phyloP scores from a whole-genome alignment of 2,113 vertebrate genomes.

The Bubalus kerabau region DNA sequence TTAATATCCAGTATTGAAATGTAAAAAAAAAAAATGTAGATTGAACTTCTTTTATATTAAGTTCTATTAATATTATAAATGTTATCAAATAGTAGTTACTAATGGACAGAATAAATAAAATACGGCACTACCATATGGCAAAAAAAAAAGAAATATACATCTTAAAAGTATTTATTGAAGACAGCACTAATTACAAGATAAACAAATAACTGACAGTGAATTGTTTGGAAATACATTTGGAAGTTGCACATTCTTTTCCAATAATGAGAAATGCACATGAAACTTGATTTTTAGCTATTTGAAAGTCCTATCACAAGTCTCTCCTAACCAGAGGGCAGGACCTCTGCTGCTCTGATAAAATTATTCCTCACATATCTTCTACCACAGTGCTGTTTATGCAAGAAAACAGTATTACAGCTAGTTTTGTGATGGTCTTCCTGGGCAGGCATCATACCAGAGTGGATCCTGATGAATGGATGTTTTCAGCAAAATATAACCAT shows the following conservation, averaged over 20 bases:
- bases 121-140: not conserved
- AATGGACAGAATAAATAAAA: not conserved
- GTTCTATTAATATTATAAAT: not conserved
- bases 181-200: not conserved
- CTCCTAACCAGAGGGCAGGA: not conserved
- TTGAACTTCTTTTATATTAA: not conserved
- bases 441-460: not conserved
- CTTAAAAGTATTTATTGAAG: not conserved
- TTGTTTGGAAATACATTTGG: not conserved
- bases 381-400: slow-evolving; percentile 3
- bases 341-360: not conserved
- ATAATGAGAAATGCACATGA: not conserved
- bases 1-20: not conserved
- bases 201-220: not conserved
- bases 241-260: not conserved
- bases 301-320: not conserved
- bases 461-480: slow-evolving; percentile 14
- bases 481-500: slow-evolving; percentile 63
- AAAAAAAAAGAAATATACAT: not conserved
- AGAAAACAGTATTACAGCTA: not conserved
- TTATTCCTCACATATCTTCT: not conserved
- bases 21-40: not conserved
- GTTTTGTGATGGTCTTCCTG: slow-evolving; percentile 5
- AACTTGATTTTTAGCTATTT: not conserved
- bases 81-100: not conserved